Percentiles rank a stretch among this genome's conserved stretches.
Evolutionary conservation across 2,113 vertebrate species (phyloP).

Genomic region (zebrafish (Danio rerio)): GRCz12tu NC_133177.1:42681001-42681500

Average conservation of each 20-base stretch:
- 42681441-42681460: conserved; percentile 31
- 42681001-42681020: conserved; percentile 39
- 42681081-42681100: conserved; percentile 47
- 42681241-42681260: conserved; percentile 19
- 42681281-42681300: conserved; percentile 14
- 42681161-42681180: neutral
- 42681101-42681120: neutral
- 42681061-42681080: conserved; percentile 42
- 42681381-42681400: neutral
- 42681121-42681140: neutral
- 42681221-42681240: conserved; percentile 30
- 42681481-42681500: conserved; percentile 8
- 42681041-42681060: conserved; percentile 30
- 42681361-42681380: conserved; percentile 19
- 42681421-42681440: conserved; percentile 22
- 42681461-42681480: conserved; percentile 5
- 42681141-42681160: neutral
- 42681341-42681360: neutral
- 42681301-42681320: neutral
- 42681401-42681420: conserved; percentile 36
- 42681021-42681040: conserved; percentile 38
- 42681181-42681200: conserved; percentile 11
- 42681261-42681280: neutral
- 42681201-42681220: conserved; percentile 13
- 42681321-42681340: conserved; percentile 1